Evolutionary conservation across 2,113 vertebrate genomes (phyloP).

Genomic region (Narcine bancroftii): DNA sequence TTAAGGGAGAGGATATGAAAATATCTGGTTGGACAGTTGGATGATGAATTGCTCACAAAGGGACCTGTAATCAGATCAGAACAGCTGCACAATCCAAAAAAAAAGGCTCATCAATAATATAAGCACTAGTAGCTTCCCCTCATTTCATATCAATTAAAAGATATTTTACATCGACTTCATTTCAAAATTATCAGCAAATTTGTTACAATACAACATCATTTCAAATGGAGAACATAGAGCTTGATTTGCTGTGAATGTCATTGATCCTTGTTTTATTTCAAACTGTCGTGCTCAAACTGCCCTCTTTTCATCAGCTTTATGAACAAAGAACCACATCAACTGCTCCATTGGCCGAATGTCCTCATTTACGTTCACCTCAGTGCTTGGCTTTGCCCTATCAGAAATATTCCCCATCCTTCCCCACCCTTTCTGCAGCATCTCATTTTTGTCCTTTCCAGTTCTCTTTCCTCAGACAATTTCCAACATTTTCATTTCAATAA

Average conservation of each 20-base stretch:
- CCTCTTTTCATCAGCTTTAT: too few species aligned
- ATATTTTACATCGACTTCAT: not conserved
- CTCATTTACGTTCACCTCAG: too few species aligned
- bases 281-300: too few species aligned
- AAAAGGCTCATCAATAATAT: not conserved
- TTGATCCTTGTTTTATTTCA: not conserved
- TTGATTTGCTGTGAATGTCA: not conserved
- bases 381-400: too few species aligned
- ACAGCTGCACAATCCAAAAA: not conserved
- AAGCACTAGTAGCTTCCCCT: not conserved
- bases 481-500: not conserved
- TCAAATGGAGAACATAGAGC: not conserved
- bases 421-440: too few species aligned
- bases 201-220: not conserved
- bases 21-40: constrained; percentile 5
- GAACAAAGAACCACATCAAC: too few species aligned
- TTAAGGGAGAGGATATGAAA: constrained; percentile 7
- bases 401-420: too few species aligned
- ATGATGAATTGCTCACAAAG: not conserved
- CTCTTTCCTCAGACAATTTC: too few species aligned
- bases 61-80: not conserved
- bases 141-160: not conserved
- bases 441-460: too few species aligned
- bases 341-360: too few species aligned
- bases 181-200: not conserved